Base-by-base conservation (phyloP, 2,797 vertebrate species). In the Saxicola maurus region DNA sequence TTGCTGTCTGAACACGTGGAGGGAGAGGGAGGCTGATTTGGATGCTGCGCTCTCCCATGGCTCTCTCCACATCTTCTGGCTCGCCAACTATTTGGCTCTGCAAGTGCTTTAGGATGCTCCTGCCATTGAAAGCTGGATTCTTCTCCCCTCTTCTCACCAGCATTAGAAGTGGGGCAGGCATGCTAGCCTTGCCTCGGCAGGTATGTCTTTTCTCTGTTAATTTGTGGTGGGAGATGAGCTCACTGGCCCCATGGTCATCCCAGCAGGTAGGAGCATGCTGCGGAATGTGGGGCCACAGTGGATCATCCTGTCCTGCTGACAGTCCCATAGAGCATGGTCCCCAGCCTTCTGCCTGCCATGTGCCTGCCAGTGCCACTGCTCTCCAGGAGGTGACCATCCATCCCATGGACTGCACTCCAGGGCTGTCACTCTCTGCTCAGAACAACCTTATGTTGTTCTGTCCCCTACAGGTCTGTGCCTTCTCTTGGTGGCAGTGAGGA, bases 191-290 rank as follows among this genome's bases (percentile, higher is more conserved):
- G 49, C 57, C 30, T 78, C 0, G 0, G 30, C 57, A 83, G 45
- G 69, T 87, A 75, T 4, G 69, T 75, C 7, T 78, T 89, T 48
- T n/a, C 27, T 57, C 43, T 57, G 23, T 38, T 72, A 9, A 52
- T 86, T 75, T 23, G 4, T 5, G 4, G 40, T 59, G 55, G 13
- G n/a, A 66, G 12, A 25, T 38, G n/a, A 61, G 16, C 28, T 89
- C 0, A 0, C 38, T 80, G 53, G 61, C 13, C 24, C 24, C 17
- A 5, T 0, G 0, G 23, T 56, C 10, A 38, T 18, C 19, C 45
- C 23, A 21, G 51, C 35, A 66, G 51, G 19, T 16, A 20, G 45
- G 16, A 64, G 19, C 30, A 14, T 27, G 46, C 31, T 68, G 77
- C 2, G 2, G 23, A 0, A 0, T 15, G 21, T 66, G 51, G 31